Conservation (phyloP, 2,888 invertebrate species). For the Panzeria rudis region DNA sequence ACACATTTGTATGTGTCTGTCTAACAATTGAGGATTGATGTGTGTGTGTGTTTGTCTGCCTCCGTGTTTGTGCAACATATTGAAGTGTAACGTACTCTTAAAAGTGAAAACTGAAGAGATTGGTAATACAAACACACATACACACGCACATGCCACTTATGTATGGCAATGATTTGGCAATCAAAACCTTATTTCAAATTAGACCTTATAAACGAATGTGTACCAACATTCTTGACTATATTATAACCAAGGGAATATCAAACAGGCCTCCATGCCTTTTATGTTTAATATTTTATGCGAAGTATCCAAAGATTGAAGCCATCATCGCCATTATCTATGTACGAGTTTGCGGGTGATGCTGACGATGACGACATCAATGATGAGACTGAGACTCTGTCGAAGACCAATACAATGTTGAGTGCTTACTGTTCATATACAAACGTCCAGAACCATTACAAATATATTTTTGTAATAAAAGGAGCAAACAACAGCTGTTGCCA, state of each 20-base stretch:
- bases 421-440: background rate
- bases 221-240: constrained; percentile 30
- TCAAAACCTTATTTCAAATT: constrained; percentile 52
- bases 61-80: constrained; percentile 14
- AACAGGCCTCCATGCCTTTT: constrained; percentile 27
- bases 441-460: constrained; percentile 16
- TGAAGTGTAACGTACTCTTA: constrained; percentile 60
- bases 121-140: constrained; percentile 27
- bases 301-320: constrained; percentile 51
- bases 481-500: constrained; percentile 61
- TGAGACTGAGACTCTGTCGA: constrained; percentile 24
- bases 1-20: constrained; percentile 30
- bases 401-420: constrained; percentile 45
- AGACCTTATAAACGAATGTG: constrained; percentile 3
- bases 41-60: constrained; percentile 7
- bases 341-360: constrained; percentile 8
- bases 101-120: constrained; percentile 70
- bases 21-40: constrained; percentile 8
- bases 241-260: constrained; percentile 63
- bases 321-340: constrained; percentile 45
- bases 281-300: background rate
- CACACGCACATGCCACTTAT: background rate
- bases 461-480: constrained; percentile 56
- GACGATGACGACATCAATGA: constrained; percentile 40
- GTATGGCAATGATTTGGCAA: constrained; percentile 58